These are phyloP conservation scores for Gymnodraco acuticeps DNA, from an alignment of 2,797 vertebrate genomes.

Conservation along the genomic window DNA sequence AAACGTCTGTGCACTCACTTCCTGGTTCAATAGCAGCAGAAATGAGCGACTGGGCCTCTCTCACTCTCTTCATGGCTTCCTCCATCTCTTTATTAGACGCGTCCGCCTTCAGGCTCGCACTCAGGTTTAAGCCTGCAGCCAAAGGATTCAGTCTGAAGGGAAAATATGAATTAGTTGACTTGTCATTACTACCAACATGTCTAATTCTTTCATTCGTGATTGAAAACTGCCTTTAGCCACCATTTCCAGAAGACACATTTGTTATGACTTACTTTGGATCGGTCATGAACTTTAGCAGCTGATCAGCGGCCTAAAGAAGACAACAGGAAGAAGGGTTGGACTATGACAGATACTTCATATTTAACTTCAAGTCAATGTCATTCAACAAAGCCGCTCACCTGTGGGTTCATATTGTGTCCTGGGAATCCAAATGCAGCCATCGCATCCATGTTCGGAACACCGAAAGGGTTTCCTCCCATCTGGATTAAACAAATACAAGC, in stretches of 20 bases:
- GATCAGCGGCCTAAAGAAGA: slow-evolving; percentile 87
- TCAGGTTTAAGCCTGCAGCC: slow-evolving; percentile 92
- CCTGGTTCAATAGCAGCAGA: slow-evolving; percentile 98
- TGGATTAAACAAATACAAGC: slow-evolving; percentile 56
- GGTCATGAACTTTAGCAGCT: slow-evolving; percentile 96
- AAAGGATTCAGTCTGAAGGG: slow-evolving; percentile 92
- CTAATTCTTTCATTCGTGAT: neutral
- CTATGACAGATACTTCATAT: neutral
- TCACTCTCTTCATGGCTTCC: slow-evolving; percentile 97
- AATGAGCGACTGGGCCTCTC: slow-evolving; percentile 97
- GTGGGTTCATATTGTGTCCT: slow-evolving; percentile 92
- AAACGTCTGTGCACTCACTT: slow-evolving; percentile 75
- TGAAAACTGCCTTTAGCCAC: neutral
- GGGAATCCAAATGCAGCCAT: slow-evolving; percentile 95
- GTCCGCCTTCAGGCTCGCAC: slow-evolving; percentile 92
- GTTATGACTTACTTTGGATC: slow-evolving; percentile 94
- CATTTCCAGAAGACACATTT: neutral
- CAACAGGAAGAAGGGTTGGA: neutral
- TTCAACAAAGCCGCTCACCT: slow-evolving; percentile 80
- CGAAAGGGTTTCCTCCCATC: slow-evolving; percentile 94
- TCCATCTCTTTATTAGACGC: slow-evolving; percentile 98
- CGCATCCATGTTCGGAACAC: slow-evolving; percentile 91
- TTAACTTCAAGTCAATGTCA: neutral
- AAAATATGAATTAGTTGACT: slow-evolving; percentile 26
- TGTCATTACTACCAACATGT: neutral